phyloP scores from a whole-genome alignment of 2,113 vertebrate species.

The Anser brachyrhynchus region DNA sequence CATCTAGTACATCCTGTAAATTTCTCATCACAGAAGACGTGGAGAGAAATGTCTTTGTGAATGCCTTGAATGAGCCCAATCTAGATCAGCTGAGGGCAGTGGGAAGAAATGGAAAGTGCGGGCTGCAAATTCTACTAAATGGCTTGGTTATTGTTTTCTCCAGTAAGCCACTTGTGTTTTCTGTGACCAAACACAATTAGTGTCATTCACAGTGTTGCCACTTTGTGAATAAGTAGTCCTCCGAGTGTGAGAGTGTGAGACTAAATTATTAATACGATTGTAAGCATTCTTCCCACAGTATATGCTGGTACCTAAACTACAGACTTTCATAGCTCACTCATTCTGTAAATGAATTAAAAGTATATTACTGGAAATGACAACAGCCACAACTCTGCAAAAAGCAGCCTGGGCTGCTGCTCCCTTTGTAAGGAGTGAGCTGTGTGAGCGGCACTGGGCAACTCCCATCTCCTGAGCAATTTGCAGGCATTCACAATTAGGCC shows the following conservation, averaged over 20 bases:
- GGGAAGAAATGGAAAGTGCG: background rate
- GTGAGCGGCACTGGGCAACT: background rate
- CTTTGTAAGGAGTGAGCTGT: background rate
- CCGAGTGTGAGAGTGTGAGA: background rate
- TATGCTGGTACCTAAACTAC: background rate
- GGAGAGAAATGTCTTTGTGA: background rate
- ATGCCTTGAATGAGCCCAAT: background rate
- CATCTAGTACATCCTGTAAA: background rate
- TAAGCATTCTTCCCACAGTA: background rate
- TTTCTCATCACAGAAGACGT: rapidly evolving
- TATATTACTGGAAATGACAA: background rate
- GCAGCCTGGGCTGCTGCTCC: background rate
- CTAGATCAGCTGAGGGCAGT: background rate
- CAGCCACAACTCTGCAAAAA: background rate
- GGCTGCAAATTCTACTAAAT: background rate
- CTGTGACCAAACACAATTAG: background rate
- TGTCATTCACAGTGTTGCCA: background rate
- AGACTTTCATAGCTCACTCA: background rate
- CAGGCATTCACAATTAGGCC: background rate
- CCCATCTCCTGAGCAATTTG: background rate
- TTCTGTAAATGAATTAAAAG: background rate
- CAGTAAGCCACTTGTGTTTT: background rate
- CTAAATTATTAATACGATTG: background rate
- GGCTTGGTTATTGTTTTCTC: background rate
- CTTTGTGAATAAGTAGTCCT: background rate